Conservation (phyloP, 2,797 vertebrate species). For the Galago senegalensis region DNA sequence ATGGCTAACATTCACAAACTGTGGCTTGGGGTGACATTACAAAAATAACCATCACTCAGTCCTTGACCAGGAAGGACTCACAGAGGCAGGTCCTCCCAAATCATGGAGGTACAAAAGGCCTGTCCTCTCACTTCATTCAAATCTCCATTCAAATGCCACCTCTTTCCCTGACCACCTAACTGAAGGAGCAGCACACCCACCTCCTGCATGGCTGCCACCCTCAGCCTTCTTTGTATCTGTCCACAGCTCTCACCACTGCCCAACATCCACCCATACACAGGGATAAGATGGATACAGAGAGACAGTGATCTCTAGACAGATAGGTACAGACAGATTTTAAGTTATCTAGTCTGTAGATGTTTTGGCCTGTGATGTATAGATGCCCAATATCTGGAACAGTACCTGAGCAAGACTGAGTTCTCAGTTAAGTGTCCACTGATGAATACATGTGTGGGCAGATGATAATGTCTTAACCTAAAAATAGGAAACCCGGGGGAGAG, state of each 20-base stretch:
- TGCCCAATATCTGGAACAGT: neutral
- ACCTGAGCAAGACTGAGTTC: neutral
- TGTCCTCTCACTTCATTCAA: neutral
- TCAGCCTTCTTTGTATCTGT: neutral
- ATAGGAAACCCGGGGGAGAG: neutral
- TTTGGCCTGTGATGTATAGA: neutral
- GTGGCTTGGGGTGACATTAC: neutral
- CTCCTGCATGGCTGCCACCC: neutral
- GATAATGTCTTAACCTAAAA: constrained; percentile 9
- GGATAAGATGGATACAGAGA: neutral
- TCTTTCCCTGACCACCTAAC: neutral
- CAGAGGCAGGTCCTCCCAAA: neutral
- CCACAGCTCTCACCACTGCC: neutral
- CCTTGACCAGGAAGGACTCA: neutral
- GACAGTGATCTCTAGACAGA: neutral
- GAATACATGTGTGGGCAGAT: neutral
- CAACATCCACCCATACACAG: neutral
- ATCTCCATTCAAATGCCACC: neutral
- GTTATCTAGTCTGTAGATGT: neutral
- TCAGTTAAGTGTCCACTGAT: neutral
- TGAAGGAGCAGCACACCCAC: neutral
- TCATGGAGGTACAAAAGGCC: neutral
- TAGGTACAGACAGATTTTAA: neutral
- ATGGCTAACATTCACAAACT: neutral
- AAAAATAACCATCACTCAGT: neutral